Evolutionary conservation across 2,888 invertebrate genomes (phyloP), one percentile per base, ranked within the genome.

Genomic region (Lepas anatifera): DNA sequence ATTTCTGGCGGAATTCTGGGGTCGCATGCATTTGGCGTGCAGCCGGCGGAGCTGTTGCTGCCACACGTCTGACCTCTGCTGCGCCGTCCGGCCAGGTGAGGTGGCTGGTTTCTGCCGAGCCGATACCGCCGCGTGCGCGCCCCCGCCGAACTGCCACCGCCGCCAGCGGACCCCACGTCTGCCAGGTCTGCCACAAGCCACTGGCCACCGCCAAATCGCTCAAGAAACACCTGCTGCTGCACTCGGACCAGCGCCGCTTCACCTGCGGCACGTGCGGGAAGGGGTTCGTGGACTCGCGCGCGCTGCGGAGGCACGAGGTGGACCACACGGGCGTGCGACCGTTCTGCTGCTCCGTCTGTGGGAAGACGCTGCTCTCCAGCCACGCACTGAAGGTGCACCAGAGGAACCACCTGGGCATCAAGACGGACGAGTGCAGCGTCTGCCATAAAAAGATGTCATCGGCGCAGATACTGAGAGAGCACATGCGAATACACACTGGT

Each of bases 241-340:
- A 52, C 52, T 32, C 52, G 27, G 27, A 52, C 52, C 29, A 52
- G 52, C 52, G 52, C 1, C 52, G 52, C 29, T 52, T 52, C 32
- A 29, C 16, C 29, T 52, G 52, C 29, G 4, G 16, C 52, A 16
- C 52, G 29, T 52, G 52, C 52, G 52, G 32, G 29, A 29, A 32
- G 52, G 52, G 29, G 29, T 52, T 52, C 52, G 4, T 18, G 16
- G 52, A 52, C 32, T 11, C 27, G 18, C 52, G 52, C 29, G 32
- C 29, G 29, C 52, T 52, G 29, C 29, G 52, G 29, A 29, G 52
- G 29, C 52, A 52, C 52, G 29, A 32, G 52, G 52, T 52, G 52
- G 52, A 52, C 52, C 52, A 52, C 52, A 52, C 52, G 52, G 52
- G 52, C 52, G 52, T 52, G 32, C 52, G 52, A 6, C 52, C 52